phyloP scores from a whole-genome alignment of 2,797 vertebrate genomes.

The Channallabes apus region DNA sequence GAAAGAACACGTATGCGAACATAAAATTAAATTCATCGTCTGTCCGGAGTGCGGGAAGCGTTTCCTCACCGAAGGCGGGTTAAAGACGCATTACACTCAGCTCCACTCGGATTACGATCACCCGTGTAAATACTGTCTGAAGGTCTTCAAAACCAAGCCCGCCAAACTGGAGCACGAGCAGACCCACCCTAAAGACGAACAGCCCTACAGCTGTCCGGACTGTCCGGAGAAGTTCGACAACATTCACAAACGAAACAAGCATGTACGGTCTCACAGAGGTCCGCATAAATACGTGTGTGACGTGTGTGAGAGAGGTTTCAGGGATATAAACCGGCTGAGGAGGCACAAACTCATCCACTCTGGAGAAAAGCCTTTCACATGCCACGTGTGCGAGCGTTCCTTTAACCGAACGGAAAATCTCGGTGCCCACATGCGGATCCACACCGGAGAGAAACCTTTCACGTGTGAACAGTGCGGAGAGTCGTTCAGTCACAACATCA shows the following conservation, averaged over 20 bases:
- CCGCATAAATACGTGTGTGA: slow-evolving; percentile 24
- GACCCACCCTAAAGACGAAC: slow-evolving; percentile 20
- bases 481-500: too few relatives aligned
- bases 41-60: slow-evolving; percentile 31
- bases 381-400: too few relatives aligned
- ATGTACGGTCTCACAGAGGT: slow-evolving; percentile 9
- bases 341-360: too few relatives aligned
- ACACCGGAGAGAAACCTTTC: too few relatives aligned
- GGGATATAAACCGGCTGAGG: too few relatives aligned
- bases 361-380: too few relatives aligned
- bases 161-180: slow-evolving; percentile 33
- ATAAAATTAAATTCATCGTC: slow-evolving; percentile 11
- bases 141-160: slow-evolving; percentile 20
- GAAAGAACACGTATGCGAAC: slow-evolving; percentile 20
- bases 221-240: slow-evolving; percentile 30
- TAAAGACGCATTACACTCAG: slow-evolving; percentile 20
- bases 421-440: too few relatives aligned
- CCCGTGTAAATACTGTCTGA: slow-evolving; percentile 36
- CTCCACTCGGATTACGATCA: slow-evolving; percentile 13
- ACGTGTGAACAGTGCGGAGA: too few relatives aligned
- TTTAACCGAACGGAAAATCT: too few relatives aligned
- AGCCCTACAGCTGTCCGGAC: slow-evolving; percentile 26
- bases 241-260: too few relatives aligned
- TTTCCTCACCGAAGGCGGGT: slow-evolving; percentile 9
- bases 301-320: slow-evolving; percentile 2